A percentile compares a stretch with the other conserved stretches of the same genome.
phyloP scores from a whole-genome alignment of 92 coral and sea anemone species.

The Heteractis magnifica region DNA sequence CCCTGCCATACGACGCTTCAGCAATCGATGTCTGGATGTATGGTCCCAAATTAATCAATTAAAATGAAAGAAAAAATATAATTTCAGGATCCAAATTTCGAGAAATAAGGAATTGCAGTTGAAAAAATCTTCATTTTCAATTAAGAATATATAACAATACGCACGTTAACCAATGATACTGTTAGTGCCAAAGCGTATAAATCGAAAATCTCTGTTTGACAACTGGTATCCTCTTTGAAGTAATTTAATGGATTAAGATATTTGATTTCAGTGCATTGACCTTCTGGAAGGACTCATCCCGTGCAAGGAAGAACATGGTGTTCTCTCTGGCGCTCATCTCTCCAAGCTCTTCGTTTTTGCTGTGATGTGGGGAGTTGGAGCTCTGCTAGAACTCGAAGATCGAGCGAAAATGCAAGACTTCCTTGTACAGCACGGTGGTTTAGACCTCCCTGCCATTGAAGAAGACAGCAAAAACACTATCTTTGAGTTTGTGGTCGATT shows the following conservation, averaged over 20 bases:
- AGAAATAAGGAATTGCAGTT: too few species aligned
- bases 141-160: too few species aligned
- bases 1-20: too few species aligned
- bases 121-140: too few species aligned
- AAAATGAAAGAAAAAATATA: too few species aligned
- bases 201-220: too few species aligned
- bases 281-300: slow-evolving; percentile 82
- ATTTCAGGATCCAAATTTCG: too few species aligned
- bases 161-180: too few species aligned
- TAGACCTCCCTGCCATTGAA: slow-evolving; percentile 60
- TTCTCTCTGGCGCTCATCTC: slow-evolving; percentile 62
- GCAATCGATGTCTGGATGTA: too few species aligned
- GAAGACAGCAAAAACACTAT: slow-evolving; percentile 72
- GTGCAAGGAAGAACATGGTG: slow-evolving; percentile 76
- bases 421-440: slow-evolving; percentile 57
- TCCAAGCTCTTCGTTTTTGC: slow-evolving; percentile 76
- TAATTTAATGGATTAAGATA: neutral
- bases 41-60: too few species aligned
- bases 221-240: too few species aligned
- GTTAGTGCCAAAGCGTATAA: too few species aligned
- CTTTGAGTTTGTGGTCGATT: slow-evolving; percentile 82
- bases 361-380: slow-evolving; percentile 94
- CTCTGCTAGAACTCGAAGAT: slow-evolving; percentile 76
- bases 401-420: slow-evolving; percentile 89
- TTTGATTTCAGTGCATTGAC: slow-evolving; percentile 61